Evolutionary conservation across 2,113 vertebrate species (phyloP), one percentile per base, ranked within the genome.

Genomic region (Melanostigma gelatinosum): DNA sequence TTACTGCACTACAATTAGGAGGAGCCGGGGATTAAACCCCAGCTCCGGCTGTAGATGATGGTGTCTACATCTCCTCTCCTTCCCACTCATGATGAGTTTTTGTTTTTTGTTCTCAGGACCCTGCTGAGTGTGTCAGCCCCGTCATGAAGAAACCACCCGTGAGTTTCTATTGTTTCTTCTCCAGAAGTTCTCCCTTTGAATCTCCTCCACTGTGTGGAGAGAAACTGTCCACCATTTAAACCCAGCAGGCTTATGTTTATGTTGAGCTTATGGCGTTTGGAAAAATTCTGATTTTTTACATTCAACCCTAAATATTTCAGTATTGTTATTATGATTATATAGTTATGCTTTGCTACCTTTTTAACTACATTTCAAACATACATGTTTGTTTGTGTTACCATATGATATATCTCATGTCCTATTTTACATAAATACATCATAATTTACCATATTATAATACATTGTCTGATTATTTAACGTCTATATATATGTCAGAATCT

Each of bases 121-220:
- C 75, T 2, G 29, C 67, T 0, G 92, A 95, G 58, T 90, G 91
- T 34, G 18, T 55, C 44, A 94, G 88, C 81, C 88, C 93, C 36
- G 27, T 91, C 64, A 60, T 76, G 42, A 95, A 87, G 85, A 95
- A 94, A 62, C 87, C 87, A 27, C 93, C 87, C 0, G 94, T 95
- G 85, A 90, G 95, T 91, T 60, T 40, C 18, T 34, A 2, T 18
- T 13, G 4, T 27, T 27, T 46, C 8, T 63, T 63, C 24, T 9
- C 12, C 18, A 64, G 2, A 58, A 34, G 5, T 48, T 55, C 63
- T 65, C 42, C 66, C 34, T 24, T 12, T 6, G 11, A n/a, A 2
- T 69, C 13, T 32, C 0, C 58, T 34, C 15, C 16, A 20, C 67
- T 13, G 48, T 67, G 27, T 20, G 27, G 24, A 32, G 4, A 11